Percentiles rank a stretch among this genome's conserved stretches.
Conservation (phyloP, 2,113 vertebrate genomes). For the Chamaetylas fuelleborni region DNA sequence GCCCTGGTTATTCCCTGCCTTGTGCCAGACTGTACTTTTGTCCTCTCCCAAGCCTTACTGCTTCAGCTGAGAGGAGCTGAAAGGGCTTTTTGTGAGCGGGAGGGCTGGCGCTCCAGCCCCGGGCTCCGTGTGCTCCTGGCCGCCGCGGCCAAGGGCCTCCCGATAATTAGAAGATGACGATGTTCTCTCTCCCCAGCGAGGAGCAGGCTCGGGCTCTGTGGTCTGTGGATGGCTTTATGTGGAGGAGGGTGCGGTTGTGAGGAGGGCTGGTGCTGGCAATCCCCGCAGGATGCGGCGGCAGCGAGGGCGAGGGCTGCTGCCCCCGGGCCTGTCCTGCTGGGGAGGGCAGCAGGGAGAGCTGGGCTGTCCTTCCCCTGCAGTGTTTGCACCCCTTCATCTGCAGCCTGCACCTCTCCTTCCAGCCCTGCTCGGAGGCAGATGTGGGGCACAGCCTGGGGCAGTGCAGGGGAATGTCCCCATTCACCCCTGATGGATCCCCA, state of each 20-base stretch:
- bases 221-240: constrained; percentile 20
- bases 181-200: constrained; percentile 29
- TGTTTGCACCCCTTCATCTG: rapidly evolving
- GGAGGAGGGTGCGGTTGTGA: constrained; percentile 45
- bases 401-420: rapidly evolving
- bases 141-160: background rate
- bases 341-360: background rate
- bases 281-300: background rate
- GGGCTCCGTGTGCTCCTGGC: background rate
- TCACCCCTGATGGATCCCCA: too few species aligned
- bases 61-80: background rate
- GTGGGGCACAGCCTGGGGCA: background rate
- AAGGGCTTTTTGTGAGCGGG: constrained; percentile 28
- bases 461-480: rapidly evolving
- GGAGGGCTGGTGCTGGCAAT: background rate
- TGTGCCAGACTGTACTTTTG: background rate
- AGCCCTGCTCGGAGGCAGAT: background rate
- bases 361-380: rapidly evolving
- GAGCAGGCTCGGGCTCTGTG: constrained; percentile 32
- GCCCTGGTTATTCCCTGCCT: background rate
- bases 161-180: constrained; percentile 51
- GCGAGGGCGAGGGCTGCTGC: background rate
- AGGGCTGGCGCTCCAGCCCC: background rate
- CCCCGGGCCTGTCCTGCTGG: rapidly evolving
- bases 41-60: background rate